Base-by-base conservation (phyloP, 1,140 invertebrate species). In the Eulimnadia texana region DNA sequence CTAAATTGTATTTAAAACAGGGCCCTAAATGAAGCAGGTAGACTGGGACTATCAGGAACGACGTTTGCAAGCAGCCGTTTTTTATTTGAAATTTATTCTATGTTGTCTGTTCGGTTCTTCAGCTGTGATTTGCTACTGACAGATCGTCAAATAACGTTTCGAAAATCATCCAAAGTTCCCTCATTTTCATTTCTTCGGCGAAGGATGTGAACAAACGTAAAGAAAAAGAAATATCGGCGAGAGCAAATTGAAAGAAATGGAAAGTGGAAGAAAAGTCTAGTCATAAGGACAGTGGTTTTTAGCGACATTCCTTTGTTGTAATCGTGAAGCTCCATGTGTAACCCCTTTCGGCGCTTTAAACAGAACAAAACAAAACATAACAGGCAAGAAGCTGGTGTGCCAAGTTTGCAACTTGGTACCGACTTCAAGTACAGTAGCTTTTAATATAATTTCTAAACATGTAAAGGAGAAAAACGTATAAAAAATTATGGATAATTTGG, bases 1-100 rank as follows among this genome's bases (percentile, higher is more conserved):
- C 60, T 54, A 62, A 60, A n/a, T n/a, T n/a, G n/a, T 64, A 64
- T 58, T 23, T 19, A 57, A 20, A 3, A 56, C 33, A 42, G 33
- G 33, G 6, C 33, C 33, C 33, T 42, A 16, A 42, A 42, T 42
- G 33, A 42, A 42, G 33, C 6, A n/a, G n/a, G n/a, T n/a, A n/a
- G n/a, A n/a, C n/a, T n/a, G n/a, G n/a, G n/a, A n/a, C n/a, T n/a
- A n/a, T n/a, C n/a, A n/a, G n/a, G n/a, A n/a, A n/a, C n/a, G n/a
- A n/a, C n/a, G n/a, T n/a, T n/a, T n/a, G n/a, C n/a, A n/a, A n/a
- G n/a, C n/a, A n/a, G n/a, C n/a, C n/a, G n/a, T n/a, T n/a, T n/a
- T n/a, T n/a, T n/a, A n/a, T n/a, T n/a, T n/a, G n/a, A n/a, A n/a
- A n/a, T n/a, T n/a, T n/a, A n/a, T n/a, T n/a, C n/a, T n/a, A n/a